A percentile compares a stretch with the other conserved stretches of the same genome.
Evolutionary conservation across 2,113 vertebrate genomes (phyloP).

Genomic region (Ahaetulla prasina): DNA sequence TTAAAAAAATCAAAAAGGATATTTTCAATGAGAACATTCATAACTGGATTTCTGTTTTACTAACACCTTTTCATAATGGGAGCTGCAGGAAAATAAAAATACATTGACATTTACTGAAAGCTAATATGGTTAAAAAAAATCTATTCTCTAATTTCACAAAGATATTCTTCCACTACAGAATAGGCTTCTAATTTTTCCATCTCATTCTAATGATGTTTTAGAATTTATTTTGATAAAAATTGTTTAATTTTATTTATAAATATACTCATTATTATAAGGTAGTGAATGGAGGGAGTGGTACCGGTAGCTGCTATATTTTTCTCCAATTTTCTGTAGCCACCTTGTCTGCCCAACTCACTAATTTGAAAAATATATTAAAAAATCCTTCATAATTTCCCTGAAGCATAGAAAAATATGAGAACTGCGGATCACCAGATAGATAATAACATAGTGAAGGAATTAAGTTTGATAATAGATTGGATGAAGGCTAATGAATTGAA

Average conservation of each 20-base stretch:
- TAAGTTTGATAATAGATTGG: neutral
- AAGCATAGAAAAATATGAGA: neutral
- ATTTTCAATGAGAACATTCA: neutral
- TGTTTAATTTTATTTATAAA: neutral
- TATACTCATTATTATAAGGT: neutral
- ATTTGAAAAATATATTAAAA: neutral
- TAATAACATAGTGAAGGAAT: neutral
- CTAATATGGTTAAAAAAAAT: neutral
- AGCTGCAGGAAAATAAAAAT: neutral
- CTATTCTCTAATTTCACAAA: neutral
- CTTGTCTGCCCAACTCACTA: neutral
- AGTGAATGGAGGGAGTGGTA: neutral
- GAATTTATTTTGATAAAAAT: neutral
- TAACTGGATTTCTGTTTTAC: neutral
- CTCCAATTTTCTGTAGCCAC: neutral
- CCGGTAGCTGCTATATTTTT: neutral
- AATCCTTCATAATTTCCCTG: neutral
- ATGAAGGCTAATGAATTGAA: neutral
- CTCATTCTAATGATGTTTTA: neutral
- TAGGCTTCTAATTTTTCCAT: neutral
- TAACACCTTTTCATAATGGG: neutral
- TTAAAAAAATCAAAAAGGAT: neutral
- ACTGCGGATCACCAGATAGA: neutral
- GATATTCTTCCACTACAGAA: neutral
- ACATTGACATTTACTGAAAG: neutral